Evolutionary conservation across 2,888 invertebrate species (phyloP), one percentile per base, ranked within the genome.

Genomic region (Orthosia incerta): DNA sequence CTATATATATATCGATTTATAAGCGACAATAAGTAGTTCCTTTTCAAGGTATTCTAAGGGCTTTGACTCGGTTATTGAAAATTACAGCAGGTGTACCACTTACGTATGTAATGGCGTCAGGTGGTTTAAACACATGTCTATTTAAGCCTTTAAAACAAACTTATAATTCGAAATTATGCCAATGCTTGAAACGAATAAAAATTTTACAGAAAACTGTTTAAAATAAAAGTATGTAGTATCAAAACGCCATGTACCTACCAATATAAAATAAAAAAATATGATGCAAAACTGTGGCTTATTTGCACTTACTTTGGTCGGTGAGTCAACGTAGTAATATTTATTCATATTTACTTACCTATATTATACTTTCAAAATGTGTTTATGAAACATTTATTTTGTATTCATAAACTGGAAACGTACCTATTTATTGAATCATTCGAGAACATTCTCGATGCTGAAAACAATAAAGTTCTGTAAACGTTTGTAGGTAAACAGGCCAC

Each of bases 351-450:
- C n/a, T 12, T 56, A n/a, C 15, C n/a, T 26, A 59, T 23, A 39
- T 59, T 45, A 50, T 71, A 83, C 72, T 71, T 74, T 71, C 60
- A 68, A 74, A 75, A 55, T 39, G 59, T 79, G 74, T 76, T 76
- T 75, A 63, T 59, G 48, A 76, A 83, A 72, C 72, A 67, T 71
- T 80, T 71, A 31, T 71, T 79, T 72, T 63, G 57, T 65, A 31
- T 73, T 63, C n/a, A 18, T 46, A 67, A 48, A 31, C 46, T 50
- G 46, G 23, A 66, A 57, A 50, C 13, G 18, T 56, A 46, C 45
- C 5, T 75, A 48, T 64, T n/a, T 70, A 59, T 31, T 71, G n/a
- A 68, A 76, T 45, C 61, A 56, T 65, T 74, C 62, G 55, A 51
- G 74, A 76, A 76, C 48, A 63, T 67, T 73, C 63, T 56, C 13